phyloP scores from a whole-genome alignment of 2,888 invertebrate species.

The Tachina lurida region DNA sequence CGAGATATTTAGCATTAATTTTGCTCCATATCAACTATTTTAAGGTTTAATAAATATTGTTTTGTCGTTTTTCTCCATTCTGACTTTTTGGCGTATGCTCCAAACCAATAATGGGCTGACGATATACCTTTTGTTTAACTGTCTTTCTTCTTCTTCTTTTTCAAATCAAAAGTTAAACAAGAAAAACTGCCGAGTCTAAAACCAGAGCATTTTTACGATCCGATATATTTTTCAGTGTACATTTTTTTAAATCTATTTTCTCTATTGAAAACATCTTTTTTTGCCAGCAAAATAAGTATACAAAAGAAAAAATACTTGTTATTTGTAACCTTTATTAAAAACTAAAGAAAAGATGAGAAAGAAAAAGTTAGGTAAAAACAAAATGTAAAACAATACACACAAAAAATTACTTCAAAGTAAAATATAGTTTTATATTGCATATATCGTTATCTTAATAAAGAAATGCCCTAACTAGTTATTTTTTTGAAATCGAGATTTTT shows the following conservation, averaged over 20 bases:
- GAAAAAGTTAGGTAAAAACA: not conserved
- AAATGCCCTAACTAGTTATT: too few species aligned
- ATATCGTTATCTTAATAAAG: not conserved
- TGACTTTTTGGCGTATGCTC: too few species aligned
- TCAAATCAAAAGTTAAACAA: too few species aligned
- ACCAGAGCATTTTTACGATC: not conserved
- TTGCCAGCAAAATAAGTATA: not conserved
- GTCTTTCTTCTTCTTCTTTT: too few species aligned
- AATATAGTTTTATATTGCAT: not conserved
- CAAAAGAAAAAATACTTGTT: constrained; percentile 13
- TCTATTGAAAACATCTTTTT: not conserved
- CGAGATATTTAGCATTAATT: too few species aligned
- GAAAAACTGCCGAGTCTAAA: too few species aligned
- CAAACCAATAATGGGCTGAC: too few species aligned
- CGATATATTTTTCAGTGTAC: not conserved
- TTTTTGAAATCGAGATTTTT: too few species aligned
- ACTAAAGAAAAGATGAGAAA: constrained; percentile 7
- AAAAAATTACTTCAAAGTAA: not conserved
- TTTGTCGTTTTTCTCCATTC: too few species aligned
- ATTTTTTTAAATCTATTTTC: not conserved
- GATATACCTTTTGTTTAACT: too few species aligned
- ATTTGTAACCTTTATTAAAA: not conserved
- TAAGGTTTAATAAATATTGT: too few species aligned
- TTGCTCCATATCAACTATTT: too few species aligned
- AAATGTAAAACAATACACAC: not conserved